Evolutionary conservation across 2,888 invertebrate genomes (phyloP).

Genomic region (Thumatha senex): DNA sequence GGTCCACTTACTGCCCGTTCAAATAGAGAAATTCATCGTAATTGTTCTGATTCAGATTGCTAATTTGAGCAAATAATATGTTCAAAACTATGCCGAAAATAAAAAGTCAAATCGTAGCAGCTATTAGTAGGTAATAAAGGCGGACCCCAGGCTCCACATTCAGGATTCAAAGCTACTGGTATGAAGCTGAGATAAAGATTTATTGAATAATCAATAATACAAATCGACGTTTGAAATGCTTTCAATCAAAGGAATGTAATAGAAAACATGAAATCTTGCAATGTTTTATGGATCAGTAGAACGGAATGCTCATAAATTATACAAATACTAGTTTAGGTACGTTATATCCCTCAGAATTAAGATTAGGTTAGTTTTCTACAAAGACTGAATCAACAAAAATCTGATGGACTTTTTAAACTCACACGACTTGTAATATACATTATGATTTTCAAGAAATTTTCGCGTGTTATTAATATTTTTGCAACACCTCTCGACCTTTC

Average conservation of each 20-base stretch:
- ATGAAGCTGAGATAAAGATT: no score
- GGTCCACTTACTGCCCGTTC: slow-evolving; percentile 47
- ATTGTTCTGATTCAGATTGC: slow-evolving; percentile 33
- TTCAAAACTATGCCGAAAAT: slow-evolving; percentile 10
- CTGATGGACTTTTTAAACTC: no score
- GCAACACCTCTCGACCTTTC: no score
- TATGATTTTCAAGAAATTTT: no score
- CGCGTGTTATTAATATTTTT: no score
- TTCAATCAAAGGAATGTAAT: slow-evolving; percentile 10
- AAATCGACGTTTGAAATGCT: slow-evolving; percentile 15
- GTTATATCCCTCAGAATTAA: background rate
- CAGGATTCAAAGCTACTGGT: no score
- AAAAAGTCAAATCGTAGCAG: background rate
- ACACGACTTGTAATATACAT: no score
- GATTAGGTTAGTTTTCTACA: background rate
- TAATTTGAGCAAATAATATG: slow-evolving; percentile 12
- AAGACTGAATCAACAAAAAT: background rate
- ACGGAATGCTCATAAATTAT: slow-evolving; percentile 4
- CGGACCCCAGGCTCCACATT: no score
- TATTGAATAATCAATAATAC: slow-evolving; percentile 2
- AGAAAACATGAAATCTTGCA: slow-evolving; percentile 5
- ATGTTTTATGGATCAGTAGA: slow-evolving; percentile 4
- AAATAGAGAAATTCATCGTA: slow-evolving; percentile 35
- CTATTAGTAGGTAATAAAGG: no score
- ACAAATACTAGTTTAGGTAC: slow-evolving; percentile 1